A percentile compares a stretch with the other conserved stretches of the same genome.
Conservation (phyloP, 2,888 invertebrate species). For the Ametastegia equiseti region DNA sequence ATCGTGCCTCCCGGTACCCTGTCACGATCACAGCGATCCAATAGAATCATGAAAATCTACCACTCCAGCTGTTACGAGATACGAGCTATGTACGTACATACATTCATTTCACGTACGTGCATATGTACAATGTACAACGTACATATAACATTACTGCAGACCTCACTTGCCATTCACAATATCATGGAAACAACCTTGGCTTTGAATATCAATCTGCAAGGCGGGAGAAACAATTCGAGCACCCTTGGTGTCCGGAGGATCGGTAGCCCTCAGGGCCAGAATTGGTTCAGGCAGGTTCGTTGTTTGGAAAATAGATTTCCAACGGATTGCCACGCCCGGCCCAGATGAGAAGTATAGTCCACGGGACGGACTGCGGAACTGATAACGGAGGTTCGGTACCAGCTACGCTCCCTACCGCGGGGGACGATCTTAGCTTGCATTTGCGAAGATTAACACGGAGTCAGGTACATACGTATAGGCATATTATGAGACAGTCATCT, state of each 20-base stretch:
- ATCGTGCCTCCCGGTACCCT: background rate
- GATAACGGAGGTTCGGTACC: background rate
- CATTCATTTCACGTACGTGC: background rate
- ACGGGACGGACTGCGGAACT: background rate
- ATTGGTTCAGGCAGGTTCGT: background rate
- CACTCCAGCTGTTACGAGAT: background rate
- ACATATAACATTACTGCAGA: too few relatives aligned
- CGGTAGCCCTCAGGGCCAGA: background rate
- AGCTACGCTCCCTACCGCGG: background rate
- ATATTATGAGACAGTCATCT: slow-evolving; percentile 32
- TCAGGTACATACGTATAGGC: background rate
- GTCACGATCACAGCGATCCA: slow-evolving; percentile 52
- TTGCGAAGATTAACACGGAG: background rate
- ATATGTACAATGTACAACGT: too few relatives aligned
- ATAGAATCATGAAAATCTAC: slow-evolving; percentile 55
- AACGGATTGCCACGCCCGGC: background rate
- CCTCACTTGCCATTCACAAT: too few relatives aligned
- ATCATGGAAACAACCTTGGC: background rate
- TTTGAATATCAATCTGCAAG: background rate
- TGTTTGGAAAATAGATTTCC: background rate
- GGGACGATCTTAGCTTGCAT: background rate
- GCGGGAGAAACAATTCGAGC: too few relatives aligned
- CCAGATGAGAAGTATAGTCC: background rate
- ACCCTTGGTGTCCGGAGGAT: too few relatives aligned
- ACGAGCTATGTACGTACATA: background rate